Base-by-base conservation (phyloP, 2,888 invertebrate species). In the Rhagophthalmus giganteus region DNA sequence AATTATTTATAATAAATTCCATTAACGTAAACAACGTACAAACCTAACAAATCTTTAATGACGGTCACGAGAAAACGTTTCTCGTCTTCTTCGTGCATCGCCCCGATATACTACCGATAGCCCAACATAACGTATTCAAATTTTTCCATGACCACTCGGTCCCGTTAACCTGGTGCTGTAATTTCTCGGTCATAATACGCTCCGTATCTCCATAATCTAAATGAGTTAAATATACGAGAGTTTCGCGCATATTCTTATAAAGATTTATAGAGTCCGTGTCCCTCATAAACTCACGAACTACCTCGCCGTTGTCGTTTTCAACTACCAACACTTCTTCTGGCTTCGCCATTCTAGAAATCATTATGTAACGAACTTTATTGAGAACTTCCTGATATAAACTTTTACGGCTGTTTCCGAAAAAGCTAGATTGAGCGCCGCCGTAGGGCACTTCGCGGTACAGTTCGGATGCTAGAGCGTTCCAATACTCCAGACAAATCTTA, bases 131-230 rank as follows among this genome's bases (percentile, higher is more conserved):
- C 34, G 99, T 98, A 72, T 99, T 99, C 45, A 99, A 81, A 77
- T 99, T 99, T 76, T 98, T 98, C 99, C 99, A 99, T 5, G 98
- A 98, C 93, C 99, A 99, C 75, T 99, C 99, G 16, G 86, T 83
- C 3, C 98, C 98, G 77, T 96, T 96, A 2, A 99, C 97, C 80
- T 99, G 99, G 74, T 96, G 95, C 68, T 94, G 90, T 14, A 99
- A 78, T 73, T 99, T 99, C 66, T 96, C 93, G 47, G 98, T 98
- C 99, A 99, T 99, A 56, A 99, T 97, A 62, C 90, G 82, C 78
- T 99, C 99, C 7, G 99, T 99, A 74, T 99, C 98, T 44, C 85
- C 85, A 74, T 93, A 96, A 78, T 99, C 97, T 74, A 99, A 85
- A 84, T 99, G 99, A 25, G 99, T 99, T 58, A 99, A 82, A 76